Conservation (phyloP, 2,888 invertebrate species). For the Drosophila pegasa region DNA sequence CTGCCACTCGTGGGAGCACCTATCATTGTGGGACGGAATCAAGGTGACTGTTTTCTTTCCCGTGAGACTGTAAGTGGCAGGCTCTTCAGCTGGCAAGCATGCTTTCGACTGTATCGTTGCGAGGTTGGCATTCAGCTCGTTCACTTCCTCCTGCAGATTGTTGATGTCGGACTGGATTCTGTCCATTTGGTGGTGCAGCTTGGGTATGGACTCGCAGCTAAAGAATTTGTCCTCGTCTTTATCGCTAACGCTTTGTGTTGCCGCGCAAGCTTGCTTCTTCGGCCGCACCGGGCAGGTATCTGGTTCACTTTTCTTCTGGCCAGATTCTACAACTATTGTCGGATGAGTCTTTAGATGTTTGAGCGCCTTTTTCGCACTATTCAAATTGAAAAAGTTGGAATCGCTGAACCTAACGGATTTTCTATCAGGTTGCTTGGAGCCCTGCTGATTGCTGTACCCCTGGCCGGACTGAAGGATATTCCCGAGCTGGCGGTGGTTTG, state of each 20-base stretch:
- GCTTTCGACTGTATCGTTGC: neutral
- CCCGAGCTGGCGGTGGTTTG: too few species aligned
- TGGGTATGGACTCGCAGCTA: conserved; percentile 4
- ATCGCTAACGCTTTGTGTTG: neutral
- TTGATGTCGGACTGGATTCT: neutral
- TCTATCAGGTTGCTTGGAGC: neutral
- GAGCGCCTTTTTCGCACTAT: too few species aligned
- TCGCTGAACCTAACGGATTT: neutral
- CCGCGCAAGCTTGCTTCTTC: neutral
- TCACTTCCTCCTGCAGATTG: neutral
- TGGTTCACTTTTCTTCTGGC: neutral
- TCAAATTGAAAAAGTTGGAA: neutral
- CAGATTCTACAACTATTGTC: neutral
- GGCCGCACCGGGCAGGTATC: too few species aligned
- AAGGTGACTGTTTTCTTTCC: too few species aligned
- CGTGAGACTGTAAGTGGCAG: too few species aligned
- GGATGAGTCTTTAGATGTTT: neutral
- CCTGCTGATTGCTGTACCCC: too few species aligned
- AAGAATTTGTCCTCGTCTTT: neutral
- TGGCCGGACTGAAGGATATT: neutral
- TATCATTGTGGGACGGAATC: too few species aligned
- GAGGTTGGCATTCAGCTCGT: neutral
- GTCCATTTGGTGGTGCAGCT: neutral
- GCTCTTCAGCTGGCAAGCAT: too few species aligned
- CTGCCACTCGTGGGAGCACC: too few species aligned